These are phyloP conservation scores for Marmota flaviventris DNA, from an alignment of 2,113 vertebrate species.

Conservation along the genomic window DNA sequence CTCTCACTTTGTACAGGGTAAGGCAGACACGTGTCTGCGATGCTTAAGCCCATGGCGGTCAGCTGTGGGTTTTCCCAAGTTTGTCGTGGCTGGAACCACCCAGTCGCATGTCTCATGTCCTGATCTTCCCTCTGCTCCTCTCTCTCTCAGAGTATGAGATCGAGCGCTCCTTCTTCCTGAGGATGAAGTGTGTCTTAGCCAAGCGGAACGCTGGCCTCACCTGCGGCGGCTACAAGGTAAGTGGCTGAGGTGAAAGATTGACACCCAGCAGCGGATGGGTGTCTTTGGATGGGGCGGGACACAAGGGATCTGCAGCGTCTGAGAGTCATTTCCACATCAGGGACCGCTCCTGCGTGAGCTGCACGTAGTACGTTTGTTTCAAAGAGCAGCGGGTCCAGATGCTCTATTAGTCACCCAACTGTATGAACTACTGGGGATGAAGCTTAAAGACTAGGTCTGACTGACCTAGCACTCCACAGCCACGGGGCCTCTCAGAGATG, in stretches of 20 bases:
- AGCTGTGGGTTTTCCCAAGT: not conserved
- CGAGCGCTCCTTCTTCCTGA: slow-evolving; percentile 97
- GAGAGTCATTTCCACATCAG: fast-evolving
- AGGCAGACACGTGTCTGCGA: not conserved
- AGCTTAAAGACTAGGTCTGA: not conserved
- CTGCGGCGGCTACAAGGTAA: slow-evolving; percentile 98
- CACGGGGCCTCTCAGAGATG: not conserved
- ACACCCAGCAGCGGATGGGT: fast-evolving
- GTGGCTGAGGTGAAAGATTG: slow-evolving; percentile 31
- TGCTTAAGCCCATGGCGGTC: not conserved
- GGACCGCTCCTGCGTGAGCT: not conserved
- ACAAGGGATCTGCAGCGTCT: fast-evolving
- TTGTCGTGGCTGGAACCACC: not conserved
- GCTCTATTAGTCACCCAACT: not conserved
- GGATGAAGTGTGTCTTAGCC: slow-evolving; percentile 98
- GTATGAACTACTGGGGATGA: not conserved
- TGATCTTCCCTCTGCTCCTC: slow-evolving; percentile 17
- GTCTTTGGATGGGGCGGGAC: not conserved
- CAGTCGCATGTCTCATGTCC: fast-evolving
- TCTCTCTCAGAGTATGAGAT: slow-evolving; percentile 95
- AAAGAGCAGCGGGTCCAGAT: fast-evolving
- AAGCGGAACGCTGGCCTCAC: slow-evolving; percentile 98
- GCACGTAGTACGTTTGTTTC: fast-evolving
- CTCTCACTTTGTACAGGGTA: slow-evolving; percentile 98
- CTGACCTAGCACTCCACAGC: fast-evolving